Evolutionary conservation across 2,797 vertebrate genomes (phyloP).

Genomic region (Nyctibius grandis): DNA sequence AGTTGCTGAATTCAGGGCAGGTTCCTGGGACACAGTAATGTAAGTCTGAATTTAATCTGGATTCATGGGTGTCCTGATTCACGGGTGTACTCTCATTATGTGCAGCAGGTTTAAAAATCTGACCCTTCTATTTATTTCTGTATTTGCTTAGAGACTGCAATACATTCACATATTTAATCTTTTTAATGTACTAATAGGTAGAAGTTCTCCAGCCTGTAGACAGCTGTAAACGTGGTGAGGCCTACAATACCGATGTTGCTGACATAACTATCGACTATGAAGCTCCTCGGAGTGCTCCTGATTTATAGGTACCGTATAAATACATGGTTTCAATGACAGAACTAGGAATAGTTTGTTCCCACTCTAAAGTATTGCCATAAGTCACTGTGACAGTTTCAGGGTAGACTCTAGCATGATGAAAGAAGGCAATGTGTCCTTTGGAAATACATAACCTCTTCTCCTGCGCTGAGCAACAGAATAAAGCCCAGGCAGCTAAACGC

Average conservation of each 20-base stretch:
- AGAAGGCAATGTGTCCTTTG: neutral
- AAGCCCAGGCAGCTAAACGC: neutral
- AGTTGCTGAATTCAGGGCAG: neutral
- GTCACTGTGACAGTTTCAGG: neutral
- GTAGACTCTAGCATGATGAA: neutral
- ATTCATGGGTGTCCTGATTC: neutral
- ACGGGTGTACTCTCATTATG: neutral
- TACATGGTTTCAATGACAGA: neutral
- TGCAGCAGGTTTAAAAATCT: neutral
- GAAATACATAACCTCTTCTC: neutral
- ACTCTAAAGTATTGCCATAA: neutral
- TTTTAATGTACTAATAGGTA: neutral
- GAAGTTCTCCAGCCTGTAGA: neutral
- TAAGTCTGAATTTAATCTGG: neutral
- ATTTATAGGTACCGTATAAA: neutral
- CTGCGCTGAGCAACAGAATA: neutral
- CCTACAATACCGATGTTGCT: neutral
- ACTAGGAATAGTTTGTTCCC: neutral
- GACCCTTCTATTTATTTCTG: neutral
- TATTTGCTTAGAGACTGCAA: neutral
- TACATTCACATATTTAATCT: neutral
- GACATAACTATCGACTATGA: neutral
- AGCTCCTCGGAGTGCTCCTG: neutral
- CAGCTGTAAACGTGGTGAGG: neutral
- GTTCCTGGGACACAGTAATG: neutral